A percentile compares a stretch with the other conserved stretches of the same genome.
Conservation (phyloP, 2,797 vertebrate genomes). For the Lutjanus campechanus region DNA sequence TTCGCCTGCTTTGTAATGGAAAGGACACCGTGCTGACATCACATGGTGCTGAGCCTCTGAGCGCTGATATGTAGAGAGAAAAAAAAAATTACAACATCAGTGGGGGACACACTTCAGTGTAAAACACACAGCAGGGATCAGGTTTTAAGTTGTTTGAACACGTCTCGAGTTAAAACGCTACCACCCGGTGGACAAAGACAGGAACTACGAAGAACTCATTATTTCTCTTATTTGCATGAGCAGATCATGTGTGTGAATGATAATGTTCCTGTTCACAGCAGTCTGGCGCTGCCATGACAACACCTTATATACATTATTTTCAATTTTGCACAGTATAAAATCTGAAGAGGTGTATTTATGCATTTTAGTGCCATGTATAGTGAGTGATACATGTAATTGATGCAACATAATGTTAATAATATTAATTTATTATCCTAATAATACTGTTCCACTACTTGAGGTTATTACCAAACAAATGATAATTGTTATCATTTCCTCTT, state of each 20-base stretch:
- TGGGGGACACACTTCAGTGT: conserved; percentile 31
- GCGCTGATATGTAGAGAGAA: conserved; percentile 8
- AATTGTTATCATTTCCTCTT: too few relatives aligned
- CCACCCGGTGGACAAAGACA: neutral
- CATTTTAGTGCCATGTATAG: too few relatives aligned
- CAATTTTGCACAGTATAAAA: neutral
- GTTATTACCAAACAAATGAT: too few relatives aligned
- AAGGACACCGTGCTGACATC: conserved; percentile 60
- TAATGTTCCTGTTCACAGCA: neutral
- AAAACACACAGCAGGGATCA: conserved; percentile 44
- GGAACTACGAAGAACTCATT: neutral
- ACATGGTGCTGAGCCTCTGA: conserved; percentile 26
- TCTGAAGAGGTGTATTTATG: too few relatives aligned
- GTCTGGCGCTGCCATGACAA: neutral
- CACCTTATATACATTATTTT: neutral
- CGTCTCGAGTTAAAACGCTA: neutral
- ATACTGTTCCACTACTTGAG: too few relatives aligned
- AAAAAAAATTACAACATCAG: conserved; percentile 48
- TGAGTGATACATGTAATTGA: neutral
- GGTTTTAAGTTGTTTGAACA: conserved; percentile 11
- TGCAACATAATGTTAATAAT: neutral
- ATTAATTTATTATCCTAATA: too few relatives aligned
- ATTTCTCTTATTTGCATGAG: neutral
- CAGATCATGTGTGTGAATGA: neutral
- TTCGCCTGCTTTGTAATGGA: conserved; percentile 40